These are phyloP conservation scores for Drosophila azteca DNA, from an alignment of 1,140 invertebrate species.

Conservation along the genomic window DNA sequence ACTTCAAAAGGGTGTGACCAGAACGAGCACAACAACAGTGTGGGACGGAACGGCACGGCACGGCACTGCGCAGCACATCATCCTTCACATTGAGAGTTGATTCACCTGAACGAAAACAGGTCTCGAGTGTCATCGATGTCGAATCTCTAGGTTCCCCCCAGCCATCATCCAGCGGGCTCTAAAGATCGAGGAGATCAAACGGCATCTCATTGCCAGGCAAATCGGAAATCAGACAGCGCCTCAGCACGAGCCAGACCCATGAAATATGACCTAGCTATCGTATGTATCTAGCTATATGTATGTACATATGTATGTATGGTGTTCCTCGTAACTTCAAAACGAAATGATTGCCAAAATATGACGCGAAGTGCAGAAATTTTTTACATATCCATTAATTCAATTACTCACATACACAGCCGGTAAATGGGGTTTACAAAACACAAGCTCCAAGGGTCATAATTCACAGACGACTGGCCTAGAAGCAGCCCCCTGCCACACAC, in stretches of 20 bases:
- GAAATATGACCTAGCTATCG: slow-evolving; percentile 63
- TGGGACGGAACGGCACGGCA: background rate
- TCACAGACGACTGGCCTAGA: slow-evolving; percentile 75
- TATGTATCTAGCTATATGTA: background rate
- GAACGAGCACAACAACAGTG: slow-evolving; percentile 32
- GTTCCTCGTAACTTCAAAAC: slow-evolving; percentile 13
- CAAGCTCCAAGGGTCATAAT: slow-evolving; percentile 57
- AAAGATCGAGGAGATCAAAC: slow-evolving; percentile 72
- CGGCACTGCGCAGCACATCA: slow-evolving; percentile 20
- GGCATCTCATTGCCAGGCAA: slow-evolving; percentile 69
- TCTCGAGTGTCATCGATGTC: slow-evolving; percentile 43
- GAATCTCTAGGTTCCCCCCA: slow-evolving; percentile 29
- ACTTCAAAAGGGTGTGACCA: slow-evolving; percentile 61
- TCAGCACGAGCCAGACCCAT: slow-evolving; percentile 42
- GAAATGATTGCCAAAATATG: slow-evolving; percentile 67
- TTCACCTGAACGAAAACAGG: slow-evolving; percentile 61
- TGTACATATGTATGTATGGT: slow-evolving; percentile 1
- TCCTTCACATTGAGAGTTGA: slow-evolving; percentile 76
- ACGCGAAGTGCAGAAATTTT: slow-evolving; percentile 63
- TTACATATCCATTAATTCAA: slow-evolving; percentile 71
- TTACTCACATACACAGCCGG: slow-evolving; percentile 45
- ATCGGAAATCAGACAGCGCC: slow-evolving; percentile 68
- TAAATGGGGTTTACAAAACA: slow-evolving; percentile 60
- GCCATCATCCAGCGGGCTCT: slow-evolving; percentile 12
- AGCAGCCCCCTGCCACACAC: slow-evolving; percentile 12